Percentiles rank a stretch among this genome's conserved stretches.
These are phyloP conservation scores for Chondrosia reniformis DNA, from an alignment of 37 sponge, comb jelly and placozoan genomes.

Conservation along the genomic window DNA sequence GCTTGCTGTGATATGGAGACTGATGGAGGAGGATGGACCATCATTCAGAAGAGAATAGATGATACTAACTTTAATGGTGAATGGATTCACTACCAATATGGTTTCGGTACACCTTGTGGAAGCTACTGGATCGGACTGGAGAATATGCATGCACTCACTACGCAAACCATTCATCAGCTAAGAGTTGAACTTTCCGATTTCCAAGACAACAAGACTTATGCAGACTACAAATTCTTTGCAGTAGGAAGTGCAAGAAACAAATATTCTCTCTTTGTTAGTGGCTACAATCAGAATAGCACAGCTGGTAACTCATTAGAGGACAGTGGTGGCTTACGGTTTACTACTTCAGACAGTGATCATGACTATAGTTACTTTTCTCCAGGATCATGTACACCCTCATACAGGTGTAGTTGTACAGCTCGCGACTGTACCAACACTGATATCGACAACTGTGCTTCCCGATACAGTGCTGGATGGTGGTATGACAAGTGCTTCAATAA, in stretches of 20 bases:
- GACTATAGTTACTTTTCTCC: too few relatives aligned
- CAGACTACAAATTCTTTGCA: background rate
- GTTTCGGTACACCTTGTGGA: background rate
- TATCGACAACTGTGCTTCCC: background rate
- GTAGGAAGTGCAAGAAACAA: background rate
- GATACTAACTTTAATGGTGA: background rate
- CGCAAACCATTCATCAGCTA: background rate
- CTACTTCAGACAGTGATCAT: slow-evolving; percentile 14
- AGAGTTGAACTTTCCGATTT: background rate
- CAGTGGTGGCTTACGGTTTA: background rate
- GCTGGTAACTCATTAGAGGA: slow-evolving; percentile 3
- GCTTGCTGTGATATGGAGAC: slow-evolving; percentile 11
- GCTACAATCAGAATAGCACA: background rate
- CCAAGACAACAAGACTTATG: background rate
- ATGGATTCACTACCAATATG: background rate
- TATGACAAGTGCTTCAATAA: background rate
- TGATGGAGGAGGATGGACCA: slow-evolving; percentile 16
- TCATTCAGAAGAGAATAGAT: slow-evolving; percentile 6
- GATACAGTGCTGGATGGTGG: slow-evolving; percentile 19
- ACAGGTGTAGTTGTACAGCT: too few relatives aligned
- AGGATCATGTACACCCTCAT: too few relatives aligned
- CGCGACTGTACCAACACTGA: too few relatives aligned
- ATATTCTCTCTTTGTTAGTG: background rate
- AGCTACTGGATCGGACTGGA: slow-evolving; percentile 1
- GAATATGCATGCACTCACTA: slow-evolving; percentile 10